These are phyloP conservation scores for Chloroclystis v-ata DNA, from an alignment of 2,888 invertebrate genomes.

Conservation along the genomic window DNA sequence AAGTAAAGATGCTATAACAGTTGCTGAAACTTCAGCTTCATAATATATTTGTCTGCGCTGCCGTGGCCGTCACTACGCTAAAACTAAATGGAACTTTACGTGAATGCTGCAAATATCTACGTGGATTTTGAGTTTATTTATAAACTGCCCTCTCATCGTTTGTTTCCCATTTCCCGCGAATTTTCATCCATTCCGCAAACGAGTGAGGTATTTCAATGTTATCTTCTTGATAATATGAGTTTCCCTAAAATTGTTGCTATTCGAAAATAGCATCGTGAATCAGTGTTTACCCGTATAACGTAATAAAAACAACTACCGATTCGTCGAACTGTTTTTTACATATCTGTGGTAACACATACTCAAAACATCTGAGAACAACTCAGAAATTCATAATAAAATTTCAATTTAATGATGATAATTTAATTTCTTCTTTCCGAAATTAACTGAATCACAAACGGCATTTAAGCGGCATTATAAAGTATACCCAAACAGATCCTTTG, in stretches of 20 bases:
- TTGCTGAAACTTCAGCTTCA: constrained; percentile 23
- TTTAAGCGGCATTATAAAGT: constrained; percentile 10
- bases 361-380: too few relatives aligned
- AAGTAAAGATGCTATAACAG: constrained; percentile 20
- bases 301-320: too few relatives aligned
- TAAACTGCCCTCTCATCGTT: constrained; percentile 27
- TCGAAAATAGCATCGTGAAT: too few relatives aligned
- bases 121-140: constrained; percentile 27
- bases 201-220: too few relatives aligned
- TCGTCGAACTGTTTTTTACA: too few relatives aligned
- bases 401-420: too few relatives aligned
- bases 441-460: constrained; percentile 7
- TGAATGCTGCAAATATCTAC: constrained; percentile 17
- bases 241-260: too few relatives aligned
- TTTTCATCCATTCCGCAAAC: constrained; percentile 17
- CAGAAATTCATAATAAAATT: too few relatives aligned
- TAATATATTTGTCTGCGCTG: constrained; percentile 27
- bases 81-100: constrained; percentile 19
- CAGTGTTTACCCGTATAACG: too few relatives aligned
- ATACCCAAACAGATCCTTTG: constrained; percentile 18
- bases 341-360: too few relatives aligned
- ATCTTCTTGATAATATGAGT: too few relatives aligned
- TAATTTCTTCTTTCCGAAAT: too few relatives aligned
- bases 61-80: constrained; percentile 23
- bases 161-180: constrained; percentile 4